A percentile compares a stretch with the other conserved stretches of the same genome.
Evolutionary conservation across 2,797 vertebrate species (phyloP).

Genomic region (Malacoraja senta): DNA sequence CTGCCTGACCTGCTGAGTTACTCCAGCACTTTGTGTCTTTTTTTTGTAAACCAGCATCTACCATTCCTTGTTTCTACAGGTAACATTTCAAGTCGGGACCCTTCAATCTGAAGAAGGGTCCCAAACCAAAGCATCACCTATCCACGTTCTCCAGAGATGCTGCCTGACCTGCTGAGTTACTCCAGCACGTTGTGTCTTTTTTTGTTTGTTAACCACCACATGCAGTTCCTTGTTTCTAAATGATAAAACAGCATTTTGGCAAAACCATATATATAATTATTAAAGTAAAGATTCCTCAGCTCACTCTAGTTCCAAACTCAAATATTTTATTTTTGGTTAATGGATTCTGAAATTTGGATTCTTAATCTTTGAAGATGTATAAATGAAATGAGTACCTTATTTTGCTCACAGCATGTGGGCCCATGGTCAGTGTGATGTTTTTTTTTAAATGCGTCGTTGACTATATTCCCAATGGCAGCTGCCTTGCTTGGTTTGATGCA

Average conservation of each 20-base stretch:
- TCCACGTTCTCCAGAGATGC: no score
- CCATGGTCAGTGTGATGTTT: not conserved
- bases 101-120: no score
- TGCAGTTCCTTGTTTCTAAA: no score
- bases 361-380: not conserved
- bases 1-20: no score
- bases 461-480: not conserved
- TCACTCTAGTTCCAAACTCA: not conserved
- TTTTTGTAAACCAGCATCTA: no score
- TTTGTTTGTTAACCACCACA: no score
- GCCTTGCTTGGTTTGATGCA: conserved; percentile 12
- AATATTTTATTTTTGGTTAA: not conserved
- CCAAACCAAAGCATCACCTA: no score
- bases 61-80: no score
- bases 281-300: not conserved
- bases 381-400: not conserved
- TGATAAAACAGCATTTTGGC: not conserved
- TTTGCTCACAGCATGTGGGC: not conserved
- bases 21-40: no score
- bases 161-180: no score
- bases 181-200: no score
- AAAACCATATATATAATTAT: not conserved
- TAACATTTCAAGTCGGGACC: no score
- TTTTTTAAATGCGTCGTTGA: not conserved
- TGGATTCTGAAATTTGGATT: not conserved